A percentile compares a stretch with the other conserved stretches of the same genome.
Conservation (phyloP, 2,113 vertebrate genomes). For the Trinectes maculatus region DNA sequence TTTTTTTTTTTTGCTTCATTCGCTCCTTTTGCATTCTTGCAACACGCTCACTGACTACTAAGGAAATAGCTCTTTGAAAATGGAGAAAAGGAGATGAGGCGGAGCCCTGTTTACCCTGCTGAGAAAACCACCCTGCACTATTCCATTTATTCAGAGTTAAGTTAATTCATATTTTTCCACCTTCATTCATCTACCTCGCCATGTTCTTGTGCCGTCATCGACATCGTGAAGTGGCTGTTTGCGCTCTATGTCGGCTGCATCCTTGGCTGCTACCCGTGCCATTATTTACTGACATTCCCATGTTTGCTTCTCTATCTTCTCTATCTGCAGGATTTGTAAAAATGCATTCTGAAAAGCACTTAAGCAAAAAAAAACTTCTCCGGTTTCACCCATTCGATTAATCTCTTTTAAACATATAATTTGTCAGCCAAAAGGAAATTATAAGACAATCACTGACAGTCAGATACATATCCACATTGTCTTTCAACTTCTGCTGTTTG, state of each 20-base stretch:
- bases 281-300: slow-evolving; percentile 12
- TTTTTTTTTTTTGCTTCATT: slow-evolving; percentile 5
- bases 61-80: neutral
- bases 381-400: neutral
- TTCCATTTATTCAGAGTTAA: neutral
- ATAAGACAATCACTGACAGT: neutral
- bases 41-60: neutral
- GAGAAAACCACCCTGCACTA: neutral
- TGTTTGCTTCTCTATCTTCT: neutral
- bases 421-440: neutral
- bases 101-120: neutral
- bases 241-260: neutral
- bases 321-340: neutral
- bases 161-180: slow-evolving; percentile 5
- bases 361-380: neutral
- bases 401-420: too few relatives aligned
- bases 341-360: slow-evolving; percentile 1
- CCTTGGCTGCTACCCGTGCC: slow-evolving; percentile 28
- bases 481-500: slow-evolving; percentile 1
- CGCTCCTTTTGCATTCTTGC: neutral
- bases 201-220: neutral
- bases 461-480: neutral
- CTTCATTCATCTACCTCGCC: slow-evolving; percentile 47
- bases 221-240: slow-evolving; percentile 7
- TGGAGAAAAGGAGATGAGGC: slow-evolving; percentile 5